Evolutionary conservation across 2,888 invertebrate species (phyloP).

Genomic region (Subacronicta megacephala): DNA sequence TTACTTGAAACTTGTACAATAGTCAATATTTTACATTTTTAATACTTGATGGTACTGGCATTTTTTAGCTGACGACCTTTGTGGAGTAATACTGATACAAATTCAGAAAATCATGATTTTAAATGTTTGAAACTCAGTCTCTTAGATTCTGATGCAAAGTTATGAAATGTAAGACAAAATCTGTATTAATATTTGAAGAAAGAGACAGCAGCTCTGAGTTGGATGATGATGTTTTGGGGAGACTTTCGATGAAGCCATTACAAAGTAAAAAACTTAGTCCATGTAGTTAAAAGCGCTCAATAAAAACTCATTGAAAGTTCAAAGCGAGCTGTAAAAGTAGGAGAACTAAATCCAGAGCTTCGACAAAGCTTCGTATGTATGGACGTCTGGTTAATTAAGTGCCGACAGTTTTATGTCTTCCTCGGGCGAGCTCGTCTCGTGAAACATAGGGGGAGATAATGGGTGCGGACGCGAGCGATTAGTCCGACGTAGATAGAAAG

Average conservation of each 20-base stretch:
- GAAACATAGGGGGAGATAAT: slow-evolving; percentile 22
- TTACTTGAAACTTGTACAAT: too few relatives aligned
- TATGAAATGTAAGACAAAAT: too few relatives aligned
- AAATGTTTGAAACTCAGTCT: too few relatives aligned
- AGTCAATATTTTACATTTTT: too few relatives aligned
- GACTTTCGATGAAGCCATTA: not conserved
- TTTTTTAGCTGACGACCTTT: too few relatives aligned
- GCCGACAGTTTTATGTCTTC: slow-evolving; percentile 56
- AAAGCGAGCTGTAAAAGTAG: slow-evolving; percentile 18
- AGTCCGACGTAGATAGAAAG: slow-evolving; percentile 4
- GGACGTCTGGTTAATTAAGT: slow-evolving; percentile 52
- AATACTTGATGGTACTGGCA: too few relatives aligned
- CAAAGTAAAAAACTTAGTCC: not conserved
- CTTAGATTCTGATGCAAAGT: too few relatives aligned
- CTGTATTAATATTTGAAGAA: too few relatives aligned
- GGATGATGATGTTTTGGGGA: too few relatives aligned
- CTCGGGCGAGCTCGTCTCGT: slow-evolving; percentile 20
- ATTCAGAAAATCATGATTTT: too few relatives aligned
- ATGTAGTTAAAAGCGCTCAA: slow-evolving; percentile 9
- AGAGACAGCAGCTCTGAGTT: too few relatives aligned
- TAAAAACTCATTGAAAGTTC: slow-evolving; percentile 15
- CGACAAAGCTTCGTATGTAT: slow-evolving; percentile 19
- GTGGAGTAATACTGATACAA: too few relatives aligned
- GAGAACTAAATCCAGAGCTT: slow-evolving; percentile 21
- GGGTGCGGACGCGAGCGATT: slow-evolving; percentile 5